These are phyloP conservation scores for Clupea harengus DNA, from an alignment of 2,113 vertebrate species.

Conservation along the genomic window DNA sequence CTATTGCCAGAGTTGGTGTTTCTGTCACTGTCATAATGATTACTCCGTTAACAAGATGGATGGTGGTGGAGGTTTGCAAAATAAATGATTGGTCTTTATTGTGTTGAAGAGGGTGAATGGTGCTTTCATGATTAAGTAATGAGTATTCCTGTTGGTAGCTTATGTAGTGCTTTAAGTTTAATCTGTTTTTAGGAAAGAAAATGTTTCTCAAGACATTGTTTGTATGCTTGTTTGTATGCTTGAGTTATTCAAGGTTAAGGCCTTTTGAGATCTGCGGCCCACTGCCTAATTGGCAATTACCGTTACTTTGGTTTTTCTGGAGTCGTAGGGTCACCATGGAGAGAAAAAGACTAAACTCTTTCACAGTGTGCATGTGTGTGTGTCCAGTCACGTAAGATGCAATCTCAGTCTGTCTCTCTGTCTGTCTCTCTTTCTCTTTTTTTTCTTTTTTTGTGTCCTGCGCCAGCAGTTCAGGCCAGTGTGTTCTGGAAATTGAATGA, in stretches of 20 bases:
- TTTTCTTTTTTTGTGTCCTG: background rate
- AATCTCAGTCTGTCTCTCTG: background rate
- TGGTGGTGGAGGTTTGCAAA: background rate
- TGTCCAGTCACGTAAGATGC: background rate
- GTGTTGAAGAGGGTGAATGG: background rate
- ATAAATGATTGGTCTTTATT: background rate
- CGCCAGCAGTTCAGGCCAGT: constrained; percentile 14
- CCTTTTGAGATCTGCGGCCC: background rate
- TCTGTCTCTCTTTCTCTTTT: constrained; percentile 8
- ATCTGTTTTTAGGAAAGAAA: background rate
- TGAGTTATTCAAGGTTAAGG: background rate
- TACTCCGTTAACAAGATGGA: background rate
- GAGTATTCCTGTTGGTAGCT: no score
- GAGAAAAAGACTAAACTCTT: background rate
- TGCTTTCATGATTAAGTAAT: no score
- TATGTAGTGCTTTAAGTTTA: background rate
- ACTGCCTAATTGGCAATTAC: background rate
- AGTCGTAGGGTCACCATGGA: background rate
- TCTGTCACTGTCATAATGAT: no score
- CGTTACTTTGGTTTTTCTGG: background rate
- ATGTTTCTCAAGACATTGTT: background rate
- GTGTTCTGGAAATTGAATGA: constrained; percentile 42
- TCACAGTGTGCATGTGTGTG: background rate
- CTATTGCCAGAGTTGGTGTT: no score
- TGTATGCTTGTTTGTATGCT: background rate